Base-by-base conservation (phyloP, 1,140 invertebrate species). In the Drosophila leontia region DNA sequence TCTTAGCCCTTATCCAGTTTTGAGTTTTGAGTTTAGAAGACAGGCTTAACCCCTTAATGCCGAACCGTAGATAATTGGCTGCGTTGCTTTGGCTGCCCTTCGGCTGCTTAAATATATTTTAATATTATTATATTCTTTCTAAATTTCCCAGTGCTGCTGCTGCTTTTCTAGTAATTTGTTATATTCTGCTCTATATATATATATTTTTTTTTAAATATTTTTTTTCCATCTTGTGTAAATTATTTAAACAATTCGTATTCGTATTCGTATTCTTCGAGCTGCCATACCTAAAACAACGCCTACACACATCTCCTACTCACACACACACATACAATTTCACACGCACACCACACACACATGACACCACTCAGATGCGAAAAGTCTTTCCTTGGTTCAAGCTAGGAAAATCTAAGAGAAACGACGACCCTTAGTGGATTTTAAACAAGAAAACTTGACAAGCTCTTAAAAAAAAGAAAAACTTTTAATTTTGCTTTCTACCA, bases 241-340 rank as follows among this genome's bases (percentile, higher is more conserved):
- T 69, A 65, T 78, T 50, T 23, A 71, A 88, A 29, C 6, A 29
- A 82, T 88, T 87, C 60, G 60, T 87, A 87, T 72, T 80, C 71
- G 86, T 87, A 81, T 86, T 87, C 60, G 61, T 88, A 88, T 84
- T 88, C 78, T 88, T 88, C 84, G 79, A 88, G 84, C 85, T 88
- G 84, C 84, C 84, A 88, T 87, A 74, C 68, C 53, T 42, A 60
- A 72, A 71, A 63, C 51, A 71, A 76, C 42, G 42, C 63, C 48
- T 53, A 63, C 53, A 63, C 39, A 80, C 65, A 80, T 32, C 29
- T 39, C 53, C 8, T 15, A 78, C 53, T 60, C 51, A 80, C 37
- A 61, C 41, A 57, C 41, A 57, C 32, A 64, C 55, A 83, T 60
- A n/a, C 57, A 51, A 19, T 60, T 29, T 29, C 51, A 77, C 47